Evolutionary conservation across 2,797 vertebrate species (phyloP), one percentile per base, ranked within the genome.

Genomic region (Melanotaenia trifasciata): DNA sequence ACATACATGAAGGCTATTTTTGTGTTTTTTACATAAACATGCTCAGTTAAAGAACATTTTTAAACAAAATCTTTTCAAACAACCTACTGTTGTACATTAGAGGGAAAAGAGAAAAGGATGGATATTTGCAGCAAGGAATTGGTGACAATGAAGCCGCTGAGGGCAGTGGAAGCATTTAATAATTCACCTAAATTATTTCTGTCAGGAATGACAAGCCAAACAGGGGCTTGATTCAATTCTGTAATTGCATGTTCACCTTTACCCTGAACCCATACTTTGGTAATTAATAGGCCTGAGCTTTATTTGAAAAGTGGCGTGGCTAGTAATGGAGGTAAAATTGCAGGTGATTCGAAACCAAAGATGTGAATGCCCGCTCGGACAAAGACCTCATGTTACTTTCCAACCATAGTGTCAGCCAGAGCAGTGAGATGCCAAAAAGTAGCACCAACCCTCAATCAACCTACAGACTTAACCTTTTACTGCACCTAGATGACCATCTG

Each of bases 101-200:
- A 54, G 71, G 67, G 59, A 83, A 85, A 69, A 18, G 22, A 40
- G 47, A 53, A 58, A 26, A 61, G 58, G 47, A 72, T 54, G 70
- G 76, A 71, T 80, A 77, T 70, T 56, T 40, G 47, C 70, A 45
- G 83, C 66, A 47, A 58, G 35, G 61, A 60, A 79, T 64, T 22
- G 63, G 69, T 20, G 1, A 84, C 79, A 81, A 59, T 76, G 85
- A 88, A 80, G 81, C 84, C 66, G 77, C 65, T 66, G 70, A 86
- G 71, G 68, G 76, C 56, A 10, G 63, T 35, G 83, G 85, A 91
- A 83, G 74, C 84, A 61, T 94, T 94, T 92, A 91, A 95, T 95
- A 94, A 93, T 93, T 94, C 93, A 94, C 84, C 87, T 84, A 93
- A 93, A 95, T 93, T 86, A 94, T 93, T 95, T 93, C 93, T 94